Evolutionary conservation across 2,113 vertebrate genomes (phyloP), one percentile per base, ranked within the genome.

Genomic region (Polyodon spathula): DNA sequence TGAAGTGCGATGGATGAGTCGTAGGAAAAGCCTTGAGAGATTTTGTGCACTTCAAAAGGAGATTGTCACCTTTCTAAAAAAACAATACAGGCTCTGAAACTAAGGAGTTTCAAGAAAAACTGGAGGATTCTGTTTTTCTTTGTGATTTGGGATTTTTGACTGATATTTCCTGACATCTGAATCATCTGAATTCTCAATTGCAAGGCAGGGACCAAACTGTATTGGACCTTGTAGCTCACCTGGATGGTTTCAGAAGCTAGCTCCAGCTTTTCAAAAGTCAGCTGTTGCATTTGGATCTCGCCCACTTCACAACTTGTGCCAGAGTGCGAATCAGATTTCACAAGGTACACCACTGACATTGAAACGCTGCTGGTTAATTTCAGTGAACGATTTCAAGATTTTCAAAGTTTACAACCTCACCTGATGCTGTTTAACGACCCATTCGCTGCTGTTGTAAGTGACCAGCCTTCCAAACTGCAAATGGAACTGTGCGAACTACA

Each of bases 1-100:
- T 7, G 59, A 62, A 5, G 54, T 66, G 46, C 58, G 14, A 53
- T 67, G 52, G 62, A 56, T 64, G 66, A 67, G 55, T 55, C 43
- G 17, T 10, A 39, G 50, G 38, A 63, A 60, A 41, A 63, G 58
- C 44, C 17, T 64, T 51, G 43, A 63, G 54, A 60, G 60, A 38
- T 67, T 67, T 12, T 63, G 59, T 63, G 59, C 27, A 0, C 64
- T 65, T 50, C 40, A 41, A 41, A 46, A 5, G 12, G 52, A 68
- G 59, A 58, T 64, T 11, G n/a, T 37, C 63, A 46, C 7, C 59
- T 46, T 67, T 67, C 39, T 40, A 63, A 41, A 56, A 63, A 56
- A 48, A 59, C 56, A 63, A 10, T 40, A 27, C 62, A 5, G 15
- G 40, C 6, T 44, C 37, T n/a, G 42, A 56, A 48, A 68, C 40